Base-by-base conservation (phyloP, 2,797 vertebrate species). In the Sarcophilus harrisii region DNA sequence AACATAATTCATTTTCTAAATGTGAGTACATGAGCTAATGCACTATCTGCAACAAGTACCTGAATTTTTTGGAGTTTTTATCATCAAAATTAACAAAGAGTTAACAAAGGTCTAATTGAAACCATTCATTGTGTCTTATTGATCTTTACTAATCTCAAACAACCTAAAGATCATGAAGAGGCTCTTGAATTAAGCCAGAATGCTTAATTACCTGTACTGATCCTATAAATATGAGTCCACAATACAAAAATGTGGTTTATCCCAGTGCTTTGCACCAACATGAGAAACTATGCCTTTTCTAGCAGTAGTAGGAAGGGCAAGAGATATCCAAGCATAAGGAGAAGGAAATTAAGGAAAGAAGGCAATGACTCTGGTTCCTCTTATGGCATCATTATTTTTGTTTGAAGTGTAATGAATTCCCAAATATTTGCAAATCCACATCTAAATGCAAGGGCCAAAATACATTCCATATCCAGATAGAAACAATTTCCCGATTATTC, bases 341-440 rank as follows among this genome's bases (percentile, higher is more conserved):
- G 38, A 81, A 81, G 38, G 21, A 81, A 45, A 45, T 27, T 45
- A 45, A 81, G 73, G 21, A 38, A 81, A 81, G 38, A 21, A 11
- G 21, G 73, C 73, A 81, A 45, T 58, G 11, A 18, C 55, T 96
- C 9, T 81, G 18, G 87, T 32, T 94, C 55, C n/a, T 32, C 29
- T 32, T 45, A 2, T 49, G 30, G 30, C 28, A 92, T 73, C 57
- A 58, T 9, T 57, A 5, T 92, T 93, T 81, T 94, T 28, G 30
- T 16, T 91, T 90, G 45, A 92, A 90, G 6, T 92, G 57, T 90
- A 58, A 57, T 73, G 90, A 73, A 27, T 57, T 29, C 73, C 30
- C 58, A 91, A 94, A 93, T 90, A 94, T 81, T 95, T 94, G 54
- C 11, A 90, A 81, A 4, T 58, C 91, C 59, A 92, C 81, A 94